phyloP scores from a whole-genome alignment of 2,113 vertebrate species.

The Salvator merianae region DNA sequence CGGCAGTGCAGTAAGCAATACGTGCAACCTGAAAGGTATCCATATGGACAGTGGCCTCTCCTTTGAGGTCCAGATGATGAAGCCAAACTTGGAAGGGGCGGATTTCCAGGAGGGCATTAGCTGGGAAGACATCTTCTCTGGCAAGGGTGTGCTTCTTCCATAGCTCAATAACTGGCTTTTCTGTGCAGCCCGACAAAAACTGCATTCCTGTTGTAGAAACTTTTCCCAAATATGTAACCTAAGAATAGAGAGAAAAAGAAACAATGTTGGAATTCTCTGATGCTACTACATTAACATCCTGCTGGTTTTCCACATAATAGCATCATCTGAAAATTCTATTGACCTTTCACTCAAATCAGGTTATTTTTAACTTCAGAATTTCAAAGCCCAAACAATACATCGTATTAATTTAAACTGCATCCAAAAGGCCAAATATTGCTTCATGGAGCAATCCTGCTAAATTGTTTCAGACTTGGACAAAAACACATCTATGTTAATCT shows the following conservation, averaged over 20 bases:
- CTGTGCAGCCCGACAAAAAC: slow-evolving; percentile 95
- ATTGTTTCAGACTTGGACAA: not conserved
- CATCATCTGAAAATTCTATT: not conserved
- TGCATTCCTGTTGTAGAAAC: slow-evolving; percentile 91
- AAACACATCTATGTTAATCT: not conserved
- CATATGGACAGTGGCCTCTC: slow-evolving; percentile 90
- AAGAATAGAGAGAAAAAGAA: slow-evolving; percentile 63
- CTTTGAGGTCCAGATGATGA: slow-evolving; percentile 89
- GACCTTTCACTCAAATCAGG: not conserved
- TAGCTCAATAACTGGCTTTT: slow-evolving; percentile 91
- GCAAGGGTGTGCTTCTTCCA: slow-evolving; percentile 83
- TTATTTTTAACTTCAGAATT: not conserved
- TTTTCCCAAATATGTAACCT: slow-evolving; percentile 97
- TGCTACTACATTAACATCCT: not conserved
- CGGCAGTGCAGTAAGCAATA: slow-evolving; percentile 98
- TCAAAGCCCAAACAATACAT: slow-evolving; percentile 6
- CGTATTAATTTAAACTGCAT: not conserved
- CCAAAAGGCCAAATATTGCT: not conserved
- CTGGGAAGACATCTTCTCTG: slow-evolving; percentile 76
- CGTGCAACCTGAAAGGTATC: slow-evolving; percentile 99
- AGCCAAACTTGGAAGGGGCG: slow-evolving; percentile 97
- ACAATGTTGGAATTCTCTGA: slow-evolving; percentile 3
- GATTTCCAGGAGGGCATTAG: slow-evolving; percentile 91
- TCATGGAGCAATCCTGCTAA: not conserved
- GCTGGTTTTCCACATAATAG: not conserved